Evolutionary conservation across 2,113 vertebrate species (phyloP), one percentile per base, ranked within the genome.

Genomic region (Catharus bicknelli): DNA sequence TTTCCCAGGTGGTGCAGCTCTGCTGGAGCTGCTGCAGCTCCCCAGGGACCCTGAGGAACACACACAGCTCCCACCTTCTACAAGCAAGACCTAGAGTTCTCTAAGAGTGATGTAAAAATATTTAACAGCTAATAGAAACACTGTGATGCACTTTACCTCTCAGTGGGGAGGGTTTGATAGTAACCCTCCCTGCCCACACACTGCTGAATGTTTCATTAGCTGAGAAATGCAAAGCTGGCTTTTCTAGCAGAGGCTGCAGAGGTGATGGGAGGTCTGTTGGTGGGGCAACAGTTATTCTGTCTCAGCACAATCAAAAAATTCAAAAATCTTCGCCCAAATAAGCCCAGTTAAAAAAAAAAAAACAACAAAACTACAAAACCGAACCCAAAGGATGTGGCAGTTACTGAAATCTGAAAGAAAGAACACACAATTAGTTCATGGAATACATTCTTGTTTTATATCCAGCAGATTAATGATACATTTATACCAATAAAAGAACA

Each of bases 101-200:
- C 93, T 47, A 89, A 76, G 53, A 91, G 9, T 67, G 58, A 89
- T 95, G 90, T 89, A 45, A 77, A 92, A 94, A 86, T 14, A 93
- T 70, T 55, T 72, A 87, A 93, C 12, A 45, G 40, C 32, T 47
- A 23, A 58, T 36, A 95, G 94, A 88, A 93, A 43, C 48, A 27
- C 42, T 64, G 69, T 75, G 30, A 12, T 80, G 54, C 23, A 73
- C 29, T 79, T 81, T 61, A 53, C 43, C 74, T 77, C 85, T 57
- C 19, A 17, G 32, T 30, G 27, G 58, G 61, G 30, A 78, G 68
- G 67, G 22, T 63, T 47, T 63, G 79, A 51, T 23, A 36, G 79
- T 32, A 63, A 67, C 43, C 47, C 58, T 59, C 25, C 63, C 59
- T 63, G 63, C 82, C 47, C 47, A 83, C 81, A 27, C 42, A 11